These are phyloP conservation scores for Hyposmocoma kahamanoa DNA, from an alignment of 1,140 invertebrate species.

Conservation along the genomic window DNA sequence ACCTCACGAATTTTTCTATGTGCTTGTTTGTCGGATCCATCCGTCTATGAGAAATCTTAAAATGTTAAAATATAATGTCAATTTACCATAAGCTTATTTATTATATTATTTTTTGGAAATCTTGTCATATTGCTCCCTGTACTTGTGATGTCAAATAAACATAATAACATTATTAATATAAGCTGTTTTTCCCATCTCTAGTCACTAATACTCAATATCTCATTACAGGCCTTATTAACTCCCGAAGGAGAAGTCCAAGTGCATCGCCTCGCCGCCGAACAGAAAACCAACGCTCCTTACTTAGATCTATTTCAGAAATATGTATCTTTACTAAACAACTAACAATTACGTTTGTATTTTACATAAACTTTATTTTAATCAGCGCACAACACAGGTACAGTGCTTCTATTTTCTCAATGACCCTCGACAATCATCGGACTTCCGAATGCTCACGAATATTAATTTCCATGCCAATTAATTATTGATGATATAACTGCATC, in stretches of 20 bases:
- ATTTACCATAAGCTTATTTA: background rate
- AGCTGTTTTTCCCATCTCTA: too few species aligned
- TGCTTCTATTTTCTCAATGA: too few species aligned
- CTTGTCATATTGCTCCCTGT: background rate
- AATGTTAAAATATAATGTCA: background rate
- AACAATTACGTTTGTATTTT: slow-evolving; percentile 8
- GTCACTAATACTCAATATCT: background rate
- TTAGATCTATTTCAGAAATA: slow-evolving; percentile 32
- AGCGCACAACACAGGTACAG: background rate
- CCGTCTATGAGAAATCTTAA: background rate
- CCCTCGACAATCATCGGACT: too few species aligned
- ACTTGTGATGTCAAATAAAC: background rate
- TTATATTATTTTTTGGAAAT: background rate
- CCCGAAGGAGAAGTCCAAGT: slow-evolving; percentile 26
- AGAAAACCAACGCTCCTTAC: slow-evolving; percentile 12
- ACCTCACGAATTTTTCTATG: too few species aligned
- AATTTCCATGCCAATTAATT: too few species aligned
- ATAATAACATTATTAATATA: background rate
- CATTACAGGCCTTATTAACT: slow-evolving; percentile 27
- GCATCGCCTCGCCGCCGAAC: slow-evolving; percentile 20
- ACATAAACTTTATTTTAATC: background rate
- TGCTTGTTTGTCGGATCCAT: too few species aligned
- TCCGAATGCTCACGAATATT: too few species aligned
- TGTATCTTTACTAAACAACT: slow-evolving; percentile 26
- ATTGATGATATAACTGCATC: background rate